Base-by-base conservation (phyloP, 2,888 invertebrate species). In the Boloria euphrosyne region DNA sequence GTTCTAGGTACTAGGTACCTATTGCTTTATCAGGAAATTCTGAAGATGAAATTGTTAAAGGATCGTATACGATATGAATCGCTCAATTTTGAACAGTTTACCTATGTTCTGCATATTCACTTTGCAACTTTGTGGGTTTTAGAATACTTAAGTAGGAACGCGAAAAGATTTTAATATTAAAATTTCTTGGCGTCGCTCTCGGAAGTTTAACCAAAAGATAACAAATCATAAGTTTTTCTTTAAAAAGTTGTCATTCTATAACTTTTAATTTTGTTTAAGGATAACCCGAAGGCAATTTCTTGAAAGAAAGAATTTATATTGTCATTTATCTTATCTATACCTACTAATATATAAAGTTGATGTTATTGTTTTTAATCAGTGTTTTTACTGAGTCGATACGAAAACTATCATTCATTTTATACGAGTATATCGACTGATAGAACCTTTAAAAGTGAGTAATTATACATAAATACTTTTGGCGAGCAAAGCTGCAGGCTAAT, bases 161-260 rank as follows among this genome's bases (percentile, higher is more conserved):
- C 46, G 46, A 57, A 46, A 55, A 63, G 49, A n/a, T 50, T 64
- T 64, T 49, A 52, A 59, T 65, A 46, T 52, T 46, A 65, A 65
- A 52, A 47, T 46, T 52, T 52, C 58, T 16, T 27, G 27, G 18
- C 51, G 46, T 17, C 44, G 43, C 49, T 17, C 27, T 62, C 38
- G 44, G 31, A 63, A 63, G 44, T 54, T 51, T 43, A 51, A 57
- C 43, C 43, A 22, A 16, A 63, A 44, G 50, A 55, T 54, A 62
- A 57, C 46, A 64, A 64, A 57, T 64, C 38, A 57, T 50, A 38
- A 59, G 17, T 57, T 46, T 46, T 31, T 38, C 10, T 50, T 46
- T 13, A 52, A 58, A 16, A 58, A 46, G 50, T 62, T 52, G 17
- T 53, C 52, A 53, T 59, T 58, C 46, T 27, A 31, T 59, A 59